A percentile compares a stretch with the other conserved stretches of the same genome.
phyloP scores from a whole-genome alignment of 1,140 invertebrate species.

The Aphaenogaster floridana region DNA sequence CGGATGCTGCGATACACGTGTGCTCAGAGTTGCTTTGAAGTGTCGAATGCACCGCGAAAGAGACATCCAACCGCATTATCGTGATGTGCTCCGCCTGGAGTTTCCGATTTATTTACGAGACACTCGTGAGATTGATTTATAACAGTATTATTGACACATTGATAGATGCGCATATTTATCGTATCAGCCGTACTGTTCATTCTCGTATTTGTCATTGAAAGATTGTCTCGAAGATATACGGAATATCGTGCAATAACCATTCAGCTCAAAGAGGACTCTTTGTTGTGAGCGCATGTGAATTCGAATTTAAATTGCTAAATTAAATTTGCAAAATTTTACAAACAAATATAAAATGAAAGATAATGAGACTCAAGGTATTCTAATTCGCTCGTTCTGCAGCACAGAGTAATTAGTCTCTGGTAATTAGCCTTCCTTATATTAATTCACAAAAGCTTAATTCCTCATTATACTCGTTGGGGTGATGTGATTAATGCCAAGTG shows the following conservation, averaged over 20 bases:
- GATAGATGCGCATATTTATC: conserved; percentile 33
- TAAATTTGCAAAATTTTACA: not conserved
- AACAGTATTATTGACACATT: conserved; percentile 33
- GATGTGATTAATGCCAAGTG: conserved; percentile 34
- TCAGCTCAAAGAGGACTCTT: not conserved
- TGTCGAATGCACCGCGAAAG: conserved; percentile 37
- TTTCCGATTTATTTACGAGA: conserved; percentile 54
- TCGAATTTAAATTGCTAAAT: not conserved
- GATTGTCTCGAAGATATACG: conserved; percentile 6
- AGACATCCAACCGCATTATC: conserved; percentile 51
- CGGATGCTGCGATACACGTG: conserved; percentile 28
- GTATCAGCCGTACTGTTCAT: not conserved
- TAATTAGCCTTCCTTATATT: conserved; percentile 34
- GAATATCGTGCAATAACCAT: conserved; percentile 14
- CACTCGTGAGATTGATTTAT: conserved; percentile 47
- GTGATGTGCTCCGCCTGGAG: not conserved
- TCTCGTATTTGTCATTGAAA: conserved; percentile 32
- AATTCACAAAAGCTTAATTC: conserved; percentile 33
- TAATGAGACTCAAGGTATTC: conserved; percentile 6
- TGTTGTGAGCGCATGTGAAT: not conserved
- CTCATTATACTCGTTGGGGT: not conserved
- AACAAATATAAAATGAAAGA: not conserved
- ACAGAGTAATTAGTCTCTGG: conserved; percentile 3
- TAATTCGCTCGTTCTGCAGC: not conserved
- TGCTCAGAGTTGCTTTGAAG: conserved; percentile 37